Evolutionary conservation across 2,888 invertebrate genomes (phyloP).

Genomic region (Coleophora flavipennella): DNA sequence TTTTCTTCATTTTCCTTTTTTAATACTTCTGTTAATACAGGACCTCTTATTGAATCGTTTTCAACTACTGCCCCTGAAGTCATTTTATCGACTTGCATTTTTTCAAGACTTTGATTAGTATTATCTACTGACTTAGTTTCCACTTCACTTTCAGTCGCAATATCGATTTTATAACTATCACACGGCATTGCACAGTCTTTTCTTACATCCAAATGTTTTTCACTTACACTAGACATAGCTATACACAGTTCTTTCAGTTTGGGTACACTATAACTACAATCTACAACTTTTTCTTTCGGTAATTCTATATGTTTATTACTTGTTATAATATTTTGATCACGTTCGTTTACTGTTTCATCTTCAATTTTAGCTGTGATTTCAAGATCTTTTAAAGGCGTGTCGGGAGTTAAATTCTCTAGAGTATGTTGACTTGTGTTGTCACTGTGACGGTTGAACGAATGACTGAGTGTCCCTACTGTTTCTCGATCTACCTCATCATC

Average conservation of each 20-base stretch:
- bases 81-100: constrained; percentile 21
- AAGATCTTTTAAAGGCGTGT: constrained; percentile 54
- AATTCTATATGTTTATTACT: constrained; percentile 33
- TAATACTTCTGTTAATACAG: constrained; percentile 7
- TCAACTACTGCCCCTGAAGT: constrained; percentile 26
- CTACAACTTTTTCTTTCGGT: constrained; percentile 50
- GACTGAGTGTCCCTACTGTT: constrained; percentile 57
- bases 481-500: constrained; percentile 54
- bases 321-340: constrained; percentile 19
- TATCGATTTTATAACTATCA: constrained; percentile 54
- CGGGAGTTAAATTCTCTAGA: constrained; percentile 57
- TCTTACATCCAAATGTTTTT: constrained; percentile 47
- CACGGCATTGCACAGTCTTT: constrained; percentile 61
- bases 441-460: constrained; percentile 61
- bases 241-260: constrained; percentile 56
- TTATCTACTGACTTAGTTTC: constrained; percentile 63
- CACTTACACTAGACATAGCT: constrained; percentile 59
- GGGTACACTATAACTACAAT: constrained; percentile 51
- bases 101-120: constrained; percentile 22
- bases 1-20: constrained; percentile 1
- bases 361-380: constrained; percentile 21
- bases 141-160: constrained; percentile 46
- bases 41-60: constrained; percentile 19
- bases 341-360: neutral
- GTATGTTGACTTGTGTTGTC: constrained; percentile 58